Evolutionary conservation across 2,888 invertebrate species (phyloP), one percentile per base, ranked within the genome.

Genomic region (Metacarcinus magister): DNA sequence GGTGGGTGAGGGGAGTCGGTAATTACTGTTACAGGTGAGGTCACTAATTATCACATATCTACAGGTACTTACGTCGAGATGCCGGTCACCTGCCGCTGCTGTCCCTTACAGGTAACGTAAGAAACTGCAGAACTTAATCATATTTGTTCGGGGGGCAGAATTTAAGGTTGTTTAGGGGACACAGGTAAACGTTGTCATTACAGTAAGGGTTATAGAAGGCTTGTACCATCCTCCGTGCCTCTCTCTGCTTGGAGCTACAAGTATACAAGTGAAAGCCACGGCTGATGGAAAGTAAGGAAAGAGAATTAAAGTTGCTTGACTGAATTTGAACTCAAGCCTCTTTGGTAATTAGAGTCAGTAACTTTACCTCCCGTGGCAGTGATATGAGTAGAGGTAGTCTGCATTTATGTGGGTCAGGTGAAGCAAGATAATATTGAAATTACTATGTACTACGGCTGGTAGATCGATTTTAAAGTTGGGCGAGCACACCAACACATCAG

Each of bases 21-120:
- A 82, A 82, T 82, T 82, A 82, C 82, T 82, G 32, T 32, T 32
- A 82, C 82, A 82, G 82, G 82, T 82, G 32, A 82, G 82, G 82
- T 82, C 82, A 82, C 82, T 82, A 82, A 82, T 82, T 82, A 82
- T 32, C 82, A 32, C 82, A 82, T 82, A 82, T 82, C 82, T 82
- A 82, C 82, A 82, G 82, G 82, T 82, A 82, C 82, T 82, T 82
- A 82, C 82, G 82, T 32, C 8, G 10, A 32, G 32, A 28, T 82
- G 82, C 82, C 10, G 32, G 82, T 82, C 82, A 82, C 82, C 82
- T 32, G 82, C 7, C 5, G 28, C 23, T n/a, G 19, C 82, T 5
- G 28, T 32, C 82, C 28, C 32, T 7, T 32, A 4, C 82, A 32
- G 82, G 32, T 82, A 82, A 82, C 10, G 19, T 32, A 32, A 82